Percentiles rank a stretch among this genome's conserved stretches.
These are phyloP conservation scores for Pollenia amentaria DNA, from an alignment of 2,888 invertebrate genomes.

Conservation along the genomic window DNA sequence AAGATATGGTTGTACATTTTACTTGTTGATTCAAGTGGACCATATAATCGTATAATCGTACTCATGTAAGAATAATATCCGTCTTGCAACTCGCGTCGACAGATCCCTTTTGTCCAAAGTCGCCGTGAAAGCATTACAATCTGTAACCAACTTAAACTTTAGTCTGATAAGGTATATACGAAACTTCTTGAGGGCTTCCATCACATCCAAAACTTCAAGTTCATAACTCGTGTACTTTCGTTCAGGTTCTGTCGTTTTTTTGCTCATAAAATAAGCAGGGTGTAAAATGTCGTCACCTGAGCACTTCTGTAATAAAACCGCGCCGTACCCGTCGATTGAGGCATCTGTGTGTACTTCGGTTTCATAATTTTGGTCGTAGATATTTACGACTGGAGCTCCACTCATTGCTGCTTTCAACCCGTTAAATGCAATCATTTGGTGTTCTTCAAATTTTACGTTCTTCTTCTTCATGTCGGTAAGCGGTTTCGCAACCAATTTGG, in stretches of 20 bases:
- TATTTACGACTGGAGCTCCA: constrained; percentile 61
- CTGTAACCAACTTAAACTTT: constrained; percentile 71
- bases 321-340: constrained; percentile 72
- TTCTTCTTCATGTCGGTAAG: constrained; percentile 58
- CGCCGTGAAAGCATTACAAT: constrained; percentile 73
- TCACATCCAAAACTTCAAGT: constrained; percentile 60
- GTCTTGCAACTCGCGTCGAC: constrained; percentile 65
- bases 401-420: constrained; percentile 60
- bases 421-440: constrained; percentile 64
- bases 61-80: constrained; percentile 72
- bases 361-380: constrained; percentile 64
- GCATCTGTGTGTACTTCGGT: constrained; percentile 60
- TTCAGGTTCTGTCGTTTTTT: constrained; percentile 63
- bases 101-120: constrained; percentile 72
- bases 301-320: constrained; percentile 65
- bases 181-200: constrained; percentile 76
- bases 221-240: constrained; percentile 61
- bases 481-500: constrained; percentile 55
- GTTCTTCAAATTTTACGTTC: constrained; percentile 33
- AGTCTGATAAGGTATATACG: constrained; percentile 75
- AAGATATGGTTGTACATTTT: constrained; percentile 78
- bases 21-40: constrained; percentile 78
- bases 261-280: constrained; percentile 70
- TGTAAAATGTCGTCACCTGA: constrained; percentile 64
- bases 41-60: constrained; percentile 77